Conservation (phyloP, 1,140 invertebrate species). For the Mamestra configurata region DNA sequence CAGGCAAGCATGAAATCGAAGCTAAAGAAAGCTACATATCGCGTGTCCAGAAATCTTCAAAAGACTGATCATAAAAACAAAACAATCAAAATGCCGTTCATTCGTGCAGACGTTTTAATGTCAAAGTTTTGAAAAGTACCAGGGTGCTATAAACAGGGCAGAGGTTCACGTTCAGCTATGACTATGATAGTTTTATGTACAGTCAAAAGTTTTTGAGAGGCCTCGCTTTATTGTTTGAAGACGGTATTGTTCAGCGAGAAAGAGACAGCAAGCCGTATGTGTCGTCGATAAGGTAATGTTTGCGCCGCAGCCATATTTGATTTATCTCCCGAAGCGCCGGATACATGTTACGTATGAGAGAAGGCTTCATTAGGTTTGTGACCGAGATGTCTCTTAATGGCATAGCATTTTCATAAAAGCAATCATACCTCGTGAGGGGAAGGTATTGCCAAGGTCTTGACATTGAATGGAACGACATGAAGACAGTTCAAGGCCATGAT, state of each 20-base stretch:
- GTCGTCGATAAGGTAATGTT: neutral
- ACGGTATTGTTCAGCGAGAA: neutral
- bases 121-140: constrained; percentile 33
- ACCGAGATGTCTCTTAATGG: neutral
- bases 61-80: constrained; percentile 17
- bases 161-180: constrained; percentile 9
- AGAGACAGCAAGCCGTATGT: neutral
- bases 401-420: constrained; percentile 7
- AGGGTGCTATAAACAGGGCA: constrained; percentile 20
- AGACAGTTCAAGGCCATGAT: neutral
- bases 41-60: constrained; percentile 16
- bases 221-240: neutral
- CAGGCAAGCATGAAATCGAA: neutral
- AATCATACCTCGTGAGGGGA: neutral
- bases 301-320: neutral
- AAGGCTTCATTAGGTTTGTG: constrained; percentile 6
- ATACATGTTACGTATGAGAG: constrained; percentile 3
- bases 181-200: constrained; percentile 29
- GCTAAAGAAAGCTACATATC: neutral
- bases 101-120: constrained; percentile 40
- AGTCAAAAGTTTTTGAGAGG: neutral
- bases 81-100: constrained; percentile 28
- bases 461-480: constrained; percentile 1
- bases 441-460: neutral
- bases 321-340: neutral